These are phyloP conservation scores for Allygus modestus DNA, from an alignment of 2,888 invertebrate genomes.

Conservation along the genomic window DNA sequence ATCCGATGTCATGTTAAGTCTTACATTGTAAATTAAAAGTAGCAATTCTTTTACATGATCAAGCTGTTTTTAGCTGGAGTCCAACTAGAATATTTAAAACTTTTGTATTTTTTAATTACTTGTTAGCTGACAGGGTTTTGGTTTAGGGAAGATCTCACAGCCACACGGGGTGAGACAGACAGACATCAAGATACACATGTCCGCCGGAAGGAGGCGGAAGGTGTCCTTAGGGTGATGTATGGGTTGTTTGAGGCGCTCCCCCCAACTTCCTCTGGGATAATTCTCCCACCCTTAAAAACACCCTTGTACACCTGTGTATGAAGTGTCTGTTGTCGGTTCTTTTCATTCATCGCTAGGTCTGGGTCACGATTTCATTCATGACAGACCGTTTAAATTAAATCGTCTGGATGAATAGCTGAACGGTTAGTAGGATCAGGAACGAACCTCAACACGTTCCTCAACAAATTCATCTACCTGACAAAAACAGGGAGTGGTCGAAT, in stretches of 20 bases:
- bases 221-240: not conserved
- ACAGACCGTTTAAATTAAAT: not conserved
- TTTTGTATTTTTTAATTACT: too few species aligned
- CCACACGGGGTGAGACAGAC: too few species aligned
- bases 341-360: not conserved
- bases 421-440: not conserved
- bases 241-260: not conserved
- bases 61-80: too few species aligned
- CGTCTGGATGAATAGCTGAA: not conserved
- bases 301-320: not conserved
- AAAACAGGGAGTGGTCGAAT: too few species aligned
- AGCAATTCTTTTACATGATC: too few species aligned
- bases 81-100: too few species aligned
- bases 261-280: not conserved
- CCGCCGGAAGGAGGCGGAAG: slow-evolving; percentile 5
- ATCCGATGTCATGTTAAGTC: too few species aligned
- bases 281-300: not conserved
- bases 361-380: slow-evolving; percentile 8
- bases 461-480: too few species aligned
- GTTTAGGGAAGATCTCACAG: too few species aligned
- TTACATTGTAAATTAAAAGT: too few species aligned
- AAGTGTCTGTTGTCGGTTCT: not conserved
- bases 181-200: not conserved
- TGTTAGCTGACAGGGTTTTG: too few species aligned
- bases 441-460: not conserved